These are phyloP conservation scores for Rhagium mordax DNA, from an alignment of 2,888 invertebrate species.

Conservation along the genomic window DNA sequence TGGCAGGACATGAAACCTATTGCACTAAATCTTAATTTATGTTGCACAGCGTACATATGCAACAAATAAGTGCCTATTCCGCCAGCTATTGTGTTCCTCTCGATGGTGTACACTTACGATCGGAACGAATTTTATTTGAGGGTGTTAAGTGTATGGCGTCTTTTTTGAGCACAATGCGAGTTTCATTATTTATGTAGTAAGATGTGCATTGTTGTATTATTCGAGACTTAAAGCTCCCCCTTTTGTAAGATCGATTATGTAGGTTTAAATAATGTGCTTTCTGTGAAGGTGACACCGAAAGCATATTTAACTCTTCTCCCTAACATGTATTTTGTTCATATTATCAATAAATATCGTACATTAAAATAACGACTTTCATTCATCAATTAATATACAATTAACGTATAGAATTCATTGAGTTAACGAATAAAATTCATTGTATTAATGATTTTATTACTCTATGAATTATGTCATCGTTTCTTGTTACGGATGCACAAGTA, in stretches of 20 bases:
- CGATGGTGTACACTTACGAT: constrained; percentile 17
- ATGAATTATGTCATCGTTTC: no score
- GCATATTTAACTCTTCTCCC: no score
- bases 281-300: no score
- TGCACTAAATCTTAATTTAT: constrained; percentile 53
- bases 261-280: neutral
- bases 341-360: no score
- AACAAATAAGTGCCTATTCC: constrained; percentile 43
- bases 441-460: no score
- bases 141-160: constrained; percentile 17
- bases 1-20: constrained; percentile 6
- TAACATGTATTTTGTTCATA: no score
- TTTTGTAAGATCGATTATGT: neutral
- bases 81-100: constrained; percentile 22
- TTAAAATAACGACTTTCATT: no score
- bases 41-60: constrained; percentile 52
- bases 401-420: no score
- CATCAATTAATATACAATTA: no score
- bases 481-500: no score
- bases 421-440: no score
- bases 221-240: neutral
- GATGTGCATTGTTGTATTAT: neutral
- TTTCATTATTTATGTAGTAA: constrained; percentile 3
- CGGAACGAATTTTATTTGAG: constrained; percentile 26
- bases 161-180: neutral